Base-by-base conservation (phyloP, 2,888 invertebrate species). In the Caradrina kadenii region DNA sequence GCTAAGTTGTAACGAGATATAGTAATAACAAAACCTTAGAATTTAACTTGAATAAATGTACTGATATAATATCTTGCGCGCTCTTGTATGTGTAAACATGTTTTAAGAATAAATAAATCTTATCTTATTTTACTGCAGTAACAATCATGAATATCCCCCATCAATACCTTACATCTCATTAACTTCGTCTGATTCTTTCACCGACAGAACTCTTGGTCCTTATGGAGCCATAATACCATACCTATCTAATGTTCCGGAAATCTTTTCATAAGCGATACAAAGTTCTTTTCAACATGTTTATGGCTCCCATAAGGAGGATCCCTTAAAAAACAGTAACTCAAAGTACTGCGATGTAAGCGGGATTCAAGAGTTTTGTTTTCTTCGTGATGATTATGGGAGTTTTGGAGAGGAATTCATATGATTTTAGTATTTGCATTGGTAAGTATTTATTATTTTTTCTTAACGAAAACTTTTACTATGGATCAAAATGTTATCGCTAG, bases 261-360 rank as follows among this genome's bases (percentile, higher is more conserved):
- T 76, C 78, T 73, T 78, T 80, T 83, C 80, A 82, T 19, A 65
- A 49, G 58, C 74, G 82, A 83, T 80, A 80, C 79, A 72, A 66
- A 56, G 59, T 53, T 63, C 69, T 59, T 68, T 81, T 79, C 50
- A 69, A 56, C 55, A 60, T 65, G 61, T 80, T 77, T 74, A 80
- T 80, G 64, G 65, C 15, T 10, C 21, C 56, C 72, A 64, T 82
- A 70, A 64, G 77, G 49, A 49, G 69, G 54, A 55, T 65, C 54
- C 31, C 49, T 26, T 73, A 65, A 63, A 45, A 60, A 74, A 50
- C 22, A 22, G 42, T 45, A 15, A 52, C 52, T 70, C 64, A 59
- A 71, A 63, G 66, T 76, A 49, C 58, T 48, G 59, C 42, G 66
- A 22, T 55, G 63, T 68, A 21, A 26, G 54, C 49, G 65, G 54